These are phyloP conservation scores for Eonycteris spelaea DNA, from an alignment of 2,113 vertebrate genomes.

Conservation along the genomic window DNA sequence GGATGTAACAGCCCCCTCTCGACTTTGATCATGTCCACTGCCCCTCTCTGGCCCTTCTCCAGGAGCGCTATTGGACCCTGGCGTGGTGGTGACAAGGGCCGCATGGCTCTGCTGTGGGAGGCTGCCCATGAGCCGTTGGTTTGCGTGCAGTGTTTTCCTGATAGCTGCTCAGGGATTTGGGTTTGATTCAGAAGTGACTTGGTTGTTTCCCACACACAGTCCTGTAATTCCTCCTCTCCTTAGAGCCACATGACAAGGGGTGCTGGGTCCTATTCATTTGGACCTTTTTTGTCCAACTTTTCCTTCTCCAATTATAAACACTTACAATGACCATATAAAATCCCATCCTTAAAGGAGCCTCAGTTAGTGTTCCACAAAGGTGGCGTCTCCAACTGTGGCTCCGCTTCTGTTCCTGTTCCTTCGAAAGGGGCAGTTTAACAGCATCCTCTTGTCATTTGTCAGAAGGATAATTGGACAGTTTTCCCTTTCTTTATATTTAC, in stretches of 20 bases:
- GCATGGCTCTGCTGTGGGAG: rapidly evolving
- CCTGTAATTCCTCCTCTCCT: conserved; percentile 65
- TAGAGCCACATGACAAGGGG: conserved; percentile 59
- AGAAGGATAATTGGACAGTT: background rate
- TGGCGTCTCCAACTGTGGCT: background rate
- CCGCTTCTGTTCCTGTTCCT: background rate
- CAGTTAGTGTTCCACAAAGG: background rate
- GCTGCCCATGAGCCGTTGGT: background rate
- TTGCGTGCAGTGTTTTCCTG: conserved; percentile 4
- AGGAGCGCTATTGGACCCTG: background rate
- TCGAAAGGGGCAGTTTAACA: background rate
- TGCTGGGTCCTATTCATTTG: conserved; percentile 62
- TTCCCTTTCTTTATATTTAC: background rate
- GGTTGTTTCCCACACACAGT: conserved; percentile 58
- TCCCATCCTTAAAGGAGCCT: conserved; percentile 55
- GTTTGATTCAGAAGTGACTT: conserved; percentile 64
- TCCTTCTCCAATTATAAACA: conserved; percentile 64
- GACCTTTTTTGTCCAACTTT: conserved; percentile 73
- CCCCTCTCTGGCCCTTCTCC: background rate
- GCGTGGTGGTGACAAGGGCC: rapidly evolving
- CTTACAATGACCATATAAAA: conserved; percentile 62
- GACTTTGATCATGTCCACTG: background rate
- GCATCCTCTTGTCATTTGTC: background rate
- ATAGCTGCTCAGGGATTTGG: conserved; percentile 44
- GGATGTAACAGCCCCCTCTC: background rate